Percentiles rank a stretch among this genome's conserved stretches.
Evolutionary conservation across 2,888 invertebrate genomes (phyloP).

Genomic region (Marronus borbonicus): DNA sequence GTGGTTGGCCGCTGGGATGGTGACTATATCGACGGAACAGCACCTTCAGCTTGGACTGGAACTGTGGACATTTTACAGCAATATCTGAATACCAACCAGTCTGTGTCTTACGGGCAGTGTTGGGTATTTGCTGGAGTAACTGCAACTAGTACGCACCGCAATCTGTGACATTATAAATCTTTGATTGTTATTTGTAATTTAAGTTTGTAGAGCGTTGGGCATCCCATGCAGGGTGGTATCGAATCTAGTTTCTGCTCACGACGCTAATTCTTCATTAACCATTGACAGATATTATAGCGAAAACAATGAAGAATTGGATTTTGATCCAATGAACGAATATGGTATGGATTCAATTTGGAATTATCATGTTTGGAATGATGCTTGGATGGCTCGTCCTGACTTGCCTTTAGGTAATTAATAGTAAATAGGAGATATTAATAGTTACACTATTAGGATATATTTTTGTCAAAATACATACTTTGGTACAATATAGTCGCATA

Average conservation of each 20-base stretch:
- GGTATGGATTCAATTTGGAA: constrained; percentile 89
- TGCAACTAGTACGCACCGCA: constrained; percentile 77
- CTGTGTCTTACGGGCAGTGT: constrained; percentile 88
- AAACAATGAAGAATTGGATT: constrained; percentile 77
- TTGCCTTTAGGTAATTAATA: constrained; percentile 75
- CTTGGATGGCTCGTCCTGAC: constrained; percentile 89
- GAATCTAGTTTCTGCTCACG: constrained; percentile 89
- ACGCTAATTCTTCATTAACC: constrained; percentile 84
- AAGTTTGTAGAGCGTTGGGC: constrained; percentile 85
- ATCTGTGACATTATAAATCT: not conserved
- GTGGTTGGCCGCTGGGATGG: constrained; percentile 84
- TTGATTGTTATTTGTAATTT: constrained; percentile 3
- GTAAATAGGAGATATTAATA: not conserved
- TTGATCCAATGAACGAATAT: constrained; percentile 78
- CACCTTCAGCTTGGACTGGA: constrained; percentile 87
- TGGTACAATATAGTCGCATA: too few species aligned
- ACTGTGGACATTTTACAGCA: constrained; percentile 84
- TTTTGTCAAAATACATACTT: too few species aligned
- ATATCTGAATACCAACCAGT: constrained; percentile 76
- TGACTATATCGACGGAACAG: constrained; percentile 81
- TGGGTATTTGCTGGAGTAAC: constrained; percentile 91
- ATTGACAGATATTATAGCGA: constrained; percentile 84
- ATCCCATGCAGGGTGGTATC: constrained; percentile 87
- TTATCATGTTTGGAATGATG: constrained; percentile 92
- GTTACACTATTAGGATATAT: too few species aligned